These are phyloP conservation scores for Amiota minor DNA, from an alignment of 2,888 invertebrate species.

Conservation along the genomic window DNA sequence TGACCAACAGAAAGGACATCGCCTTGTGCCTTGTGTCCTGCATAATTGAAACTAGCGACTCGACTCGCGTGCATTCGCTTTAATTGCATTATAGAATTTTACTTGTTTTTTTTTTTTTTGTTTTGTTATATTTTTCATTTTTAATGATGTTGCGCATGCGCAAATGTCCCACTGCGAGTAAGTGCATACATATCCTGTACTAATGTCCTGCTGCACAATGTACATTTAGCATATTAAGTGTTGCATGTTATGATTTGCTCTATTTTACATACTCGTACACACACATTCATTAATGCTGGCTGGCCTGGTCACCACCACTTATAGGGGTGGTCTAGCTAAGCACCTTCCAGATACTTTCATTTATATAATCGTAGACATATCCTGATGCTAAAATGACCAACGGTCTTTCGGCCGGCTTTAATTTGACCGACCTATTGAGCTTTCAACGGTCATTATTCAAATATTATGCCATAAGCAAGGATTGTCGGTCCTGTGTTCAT, in stretches of 20 bases:
- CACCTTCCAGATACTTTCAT: no score
- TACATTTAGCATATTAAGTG: neutral
- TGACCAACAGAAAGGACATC: neutral
- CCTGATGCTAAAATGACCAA: slow-evolving; percentile 44
- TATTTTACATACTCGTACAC: no score
- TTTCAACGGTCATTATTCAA: slow-evolving; percentile 37
- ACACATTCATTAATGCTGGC: neutral
- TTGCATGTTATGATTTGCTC: slow-evolving; percentile 23
- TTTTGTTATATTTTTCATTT: slow-evolving; percentile 43
- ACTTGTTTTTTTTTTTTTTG: slow-evolving; percentile 52
- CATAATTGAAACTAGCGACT: slow-evolving; percentile 19
- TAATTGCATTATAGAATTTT: slow-evolving; percentile 64
- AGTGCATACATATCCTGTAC: neutral
- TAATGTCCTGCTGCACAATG: neutral
- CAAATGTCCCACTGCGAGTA: slow-evolving; percentile 39
- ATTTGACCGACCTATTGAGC: slow-evolving; percentile 49
- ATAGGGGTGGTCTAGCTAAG: neutral
- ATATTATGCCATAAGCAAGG: slow-evolving; percentile 9
- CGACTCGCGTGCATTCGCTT: slow-evolving; percentile 53
- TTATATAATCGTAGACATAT: neutral
- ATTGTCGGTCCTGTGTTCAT: neutral
- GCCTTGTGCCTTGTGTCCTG: slow-evolving; percentile 11
- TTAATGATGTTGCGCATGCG: slow-evolving; percentile 53
- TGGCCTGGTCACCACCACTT: neutral
- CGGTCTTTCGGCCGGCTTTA: slow-evolving; percentile 37